A percentile compares a stretch with the other conserved stretches of the same genome.
Conservation (phyloP, 2,797 vertebrate species). For the Pterois miles region DNA sequence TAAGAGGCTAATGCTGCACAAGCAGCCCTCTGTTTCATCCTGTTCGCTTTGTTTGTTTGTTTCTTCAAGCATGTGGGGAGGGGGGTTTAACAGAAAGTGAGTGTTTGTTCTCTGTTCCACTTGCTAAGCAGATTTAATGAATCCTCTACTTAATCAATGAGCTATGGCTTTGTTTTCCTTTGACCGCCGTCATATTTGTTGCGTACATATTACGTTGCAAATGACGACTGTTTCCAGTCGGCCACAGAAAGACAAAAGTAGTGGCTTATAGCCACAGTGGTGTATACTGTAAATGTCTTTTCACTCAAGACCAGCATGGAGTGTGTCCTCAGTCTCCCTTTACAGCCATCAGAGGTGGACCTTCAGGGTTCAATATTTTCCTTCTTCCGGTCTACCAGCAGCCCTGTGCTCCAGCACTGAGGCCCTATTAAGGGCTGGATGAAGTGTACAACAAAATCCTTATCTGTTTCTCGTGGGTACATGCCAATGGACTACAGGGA, state of each 20-base stretch:
- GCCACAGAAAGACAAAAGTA: background rate
- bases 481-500: slow-evolving; percentile 27
- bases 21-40: slow-evolving; percentile 69
- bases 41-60: slow-evolving; percentile 67
- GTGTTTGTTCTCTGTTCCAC: slow-evolving; percentile 71
- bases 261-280: background rate
- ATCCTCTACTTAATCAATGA: slow-evolving; percentile 73
- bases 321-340: slow-evolving; percentile 45
- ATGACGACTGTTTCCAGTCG: slow-evolving; percentile 24
- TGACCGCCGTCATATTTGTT: slow-evolving; percentile 38
- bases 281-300: slow-evolving; percentile 37
- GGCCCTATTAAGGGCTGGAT: slow-evolving; percentile 61
- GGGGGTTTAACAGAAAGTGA: slow-evolving; percentile 57
- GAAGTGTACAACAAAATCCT: slow-evolving; percentile 44
- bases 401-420: slow-evolving; percentile 40
- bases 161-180: slow-evolving; percentile 54
- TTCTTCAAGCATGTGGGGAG: slow-evolving; percentile 58
- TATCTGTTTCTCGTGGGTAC: slow-evolving; percentile 48
- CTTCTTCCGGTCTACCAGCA: slow-evolving; percentile 62
- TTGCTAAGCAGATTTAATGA: slow-evolving; percentile 80
- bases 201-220: slow-evolving; percentile 39
- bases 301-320: slow-evolving; percentile 22
- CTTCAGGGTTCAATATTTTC: slow-evolving; percentile 75
- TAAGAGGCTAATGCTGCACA: slow-evolving; percentile 74
- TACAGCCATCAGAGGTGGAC: slow-evolving; percentile 64